Evolutionary conservation across 2,797 vertebrate species (phyloP).

Genomic region (Oreochromis mossambicus): DNA sequence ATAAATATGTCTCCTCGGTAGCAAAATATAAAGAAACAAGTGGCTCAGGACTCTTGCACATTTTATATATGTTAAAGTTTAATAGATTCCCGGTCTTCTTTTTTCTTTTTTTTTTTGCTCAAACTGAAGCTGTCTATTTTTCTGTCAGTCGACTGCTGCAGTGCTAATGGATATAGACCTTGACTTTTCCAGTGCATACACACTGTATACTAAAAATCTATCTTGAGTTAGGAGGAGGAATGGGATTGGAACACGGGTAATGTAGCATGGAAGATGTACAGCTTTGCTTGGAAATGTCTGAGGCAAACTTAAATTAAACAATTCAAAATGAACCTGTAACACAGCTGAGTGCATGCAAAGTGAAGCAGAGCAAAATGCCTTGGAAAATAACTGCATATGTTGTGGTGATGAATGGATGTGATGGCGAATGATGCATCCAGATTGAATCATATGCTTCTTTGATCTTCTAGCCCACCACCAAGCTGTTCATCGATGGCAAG

Average conservation of each 20-base stretch:
- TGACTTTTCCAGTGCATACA: neutral
- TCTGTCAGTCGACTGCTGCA: neutral
- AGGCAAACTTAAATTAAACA: neutral
- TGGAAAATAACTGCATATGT: neutral
- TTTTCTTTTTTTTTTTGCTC: neutral
- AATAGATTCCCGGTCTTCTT: no score
- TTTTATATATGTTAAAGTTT: neutral
- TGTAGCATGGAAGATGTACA: neutral
- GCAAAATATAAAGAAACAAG: neutral
- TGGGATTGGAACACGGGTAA: neutral
- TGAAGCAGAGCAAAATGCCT: neutral
- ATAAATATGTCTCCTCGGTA: neutral
- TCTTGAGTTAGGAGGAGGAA: neutral
- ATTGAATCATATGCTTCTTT: constrained; percentile 28
- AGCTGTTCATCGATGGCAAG: constrained; percentile 97
- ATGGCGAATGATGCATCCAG: constrained; percentile 3
- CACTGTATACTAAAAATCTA: neutral
- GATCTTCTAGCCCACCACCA: constrained; percentile 85
- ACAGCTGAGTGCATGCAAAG: neutral
- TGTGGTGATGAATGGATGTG: neutral
- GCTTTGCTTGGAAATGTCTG: neutral
- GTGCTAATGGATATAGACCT: neutral
- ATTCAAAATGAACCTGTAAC: neutral
- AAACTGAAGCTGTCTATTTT: neutral
- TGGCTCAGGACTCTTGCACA: neutral